Evolutionary conservation across 2,888 invertebrate species (phyloP).

Genomic region (Ochropleura leucogaster): DNA sequence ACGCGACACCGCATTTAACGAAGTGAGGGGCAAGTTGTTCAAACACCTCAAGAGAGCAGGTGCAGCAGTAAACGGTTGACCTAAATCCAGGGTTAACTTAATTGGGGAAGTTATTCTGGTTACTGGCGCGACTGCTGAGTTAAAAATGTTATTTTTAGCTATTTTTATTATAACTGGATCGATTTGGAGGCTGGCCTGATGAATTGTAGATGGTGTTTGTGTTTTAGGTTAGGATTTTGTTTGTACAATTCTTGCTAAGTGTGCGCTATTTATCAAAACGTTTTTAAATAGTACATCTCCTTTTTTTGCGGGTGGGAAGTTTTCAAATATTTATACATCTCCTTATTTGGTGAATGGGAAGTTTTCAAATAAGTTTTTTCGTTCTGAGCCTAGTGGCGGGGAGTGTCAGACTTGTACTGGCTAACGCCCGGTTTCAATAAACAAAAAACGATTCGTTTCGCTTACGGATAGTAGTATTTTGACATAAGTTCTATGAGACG

Average conservation of each 20-base stretch:
- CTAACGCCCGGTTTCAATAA: too few relatives aligned
- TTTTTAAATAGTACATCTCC: too few relatives aligned
- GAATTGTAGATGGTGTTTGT: neutral
- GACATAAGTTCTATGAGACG: too few relatives aligned
- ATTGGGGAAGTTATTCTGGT: slow-evolving; percentile 66
- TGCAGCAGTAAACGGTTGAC: slow-evolving; percentile 62
- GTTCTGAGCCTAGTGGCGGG: too few relatives aligned
- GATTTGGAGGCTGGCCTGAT: slow-evolving; percentile 27
- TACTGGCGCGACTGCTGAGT: slow-evolving; percentile 9
- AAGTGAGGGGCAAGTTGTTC: slow-evolving; percentile 50
- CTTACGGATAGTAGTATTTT: too few relatives aligned
- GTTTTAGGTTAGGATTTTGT: neutral
- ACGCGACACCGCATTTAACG: slow-evolving; percentile 51
- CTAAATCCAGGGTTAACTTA: slow-evolving; percentile 65
- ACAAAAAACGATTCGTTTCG: too few relatives aligned
- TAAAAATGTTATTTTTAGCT: slow-evolving; percentile 46
- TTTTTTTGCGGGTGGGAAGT: too few relatives aligned
- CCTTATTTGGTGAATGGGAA: too few relatives aligned
- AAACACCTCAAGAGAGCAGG: slow-evolving; percentile 50
- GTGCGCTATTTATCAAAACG: too few relatives aligned
- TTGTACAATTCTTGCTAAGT: neutral
- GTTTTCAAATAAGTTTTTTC: too few relatives aligned
- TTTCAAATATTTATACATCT: too few relatives aligned
- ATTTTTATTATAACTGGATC: slow-evolving; percentile 46
- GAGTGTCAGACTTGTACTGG: too few relatives aligned